Evolutionary conservation across 1,140 invertebrate species (phyloP), one percentile per base, ranked within the genome.

Genomic region (Lepidurus arcticus): DNA sequence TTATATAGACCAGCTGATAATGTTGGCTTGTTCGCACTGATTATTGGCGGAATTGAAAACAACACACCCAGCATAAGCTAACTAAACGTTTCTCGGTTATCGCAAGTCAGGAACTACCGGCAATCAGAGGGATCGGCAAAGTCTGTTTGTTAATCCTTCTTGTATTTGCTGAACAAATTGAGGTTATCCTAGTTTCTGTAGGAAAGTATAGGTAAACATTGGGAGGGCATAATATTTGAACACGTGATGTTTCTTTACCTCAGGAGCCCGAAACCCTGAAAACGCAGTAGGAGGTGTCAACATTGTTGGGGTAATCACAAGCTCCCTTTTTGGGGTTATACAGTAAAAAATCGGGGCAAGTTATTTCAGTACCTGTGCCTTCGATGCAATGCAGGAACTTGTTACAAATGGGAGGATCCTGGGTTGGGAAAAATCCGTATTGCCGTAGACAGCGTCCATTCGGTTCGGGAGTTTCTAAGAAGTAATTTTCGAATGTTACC

Each of bases 371-470:
- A 44, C 90, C 88, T 44, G 93, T 91, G 34, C 94, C 94, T 77
- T 94, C 92, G 80, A 94, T 94, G 83, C 94, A 95, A 84, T 94
- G 94, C 87, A 89, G 94, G 88, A 95, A 95, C 76, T 93, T 85
- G 83, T 94, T 91, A 87, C 94, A 95, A 4, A 94, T 88, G 2
- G 88, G 84, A 9, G 90, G 85, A 81, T 94, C 92, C 6, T 92
- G 92, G 86, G 95, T 92, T 3, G 92, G 91, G 85, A 94, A 96
- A 88, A 94, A 94, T 7, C 94, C 94, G 84, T 94, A 94, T 82
- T 89, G 88, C 79, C 94, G 88, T 6, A 93, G 93, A 82, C 94
- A 96, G 74, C 89, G 88, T 79, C 87, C 86, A 81, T 86, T 91
- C 6, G 90, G 87, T 82, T 92, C 90, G 42, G 93, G 90, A 47